These are phyloP conservation scores for Drosophila teissieri DNA, from an alignment of 1,140 invertebrate genomes.

Conservation along the genomic window DNA sequence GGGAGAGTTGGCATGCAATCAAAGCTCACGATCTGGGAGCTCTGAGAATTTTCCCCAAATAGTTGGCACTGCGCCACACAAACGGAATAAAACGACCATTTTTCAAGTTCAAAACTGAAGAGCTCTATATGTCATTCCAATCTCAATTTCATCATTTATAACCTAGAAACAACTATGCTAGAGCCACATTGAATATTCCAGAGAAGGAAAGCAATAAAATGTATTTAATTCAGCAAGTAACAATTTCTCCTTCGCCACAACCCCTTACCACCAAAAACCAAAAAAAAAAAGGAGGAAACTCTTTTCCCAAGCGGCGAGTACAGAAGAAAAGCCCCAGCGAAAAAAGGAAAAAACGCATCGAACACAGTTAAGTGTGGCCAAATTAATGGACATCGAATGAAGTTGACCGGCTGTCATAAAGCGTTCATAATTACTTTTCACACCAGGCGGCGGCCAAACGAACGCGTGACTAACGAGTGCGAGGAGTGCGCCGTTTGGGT, in stretches of 20 bases:
- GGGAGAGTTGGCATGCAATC: slow-evolving; percentile 38
- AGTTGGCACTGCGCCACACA: neutral
- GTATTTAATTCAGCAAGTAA: neutral
- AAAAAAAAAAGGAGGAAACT: no score
- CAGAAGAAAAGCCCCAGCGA: no score
- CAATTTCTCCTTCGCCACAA: neutral
- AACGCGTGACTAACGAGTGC: slow-evolving; percentile 24
- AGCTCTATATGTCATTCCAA: no score
- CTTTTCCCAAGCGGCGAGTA: neutral
- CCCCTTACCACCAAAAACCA: no score
- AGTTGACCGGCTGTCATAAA: slow-evolving; percentile 79
- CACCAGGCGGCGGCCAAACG: slow-evolving; percentile 53
- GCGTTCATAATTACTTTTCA: slow-evolving; percentile 78
- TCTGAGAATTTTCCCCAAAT: neutral
- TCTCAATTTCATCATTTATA: neutral
- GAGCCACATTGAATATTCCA: no score
- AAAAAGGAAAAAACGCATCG: slow-evolving; percentile 3
- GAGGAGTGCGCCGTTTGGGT: neutral
- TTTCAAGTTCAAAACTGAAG: neutral
- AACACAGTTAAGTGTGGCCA: slow-evolving; percentile 64
- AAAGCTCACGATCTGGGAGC: slow-evolving; percentile 18
- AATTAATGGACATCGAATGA: slow-evolving; percentile 75
- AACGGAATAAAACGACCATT: neutral
- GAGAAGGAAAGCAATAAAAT: neutral
- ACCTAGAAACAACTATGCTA: no score